These are phyloP conservation scores for Lepidochrysops patricia DNA, from an alignment of 2,888 invertebrate genomes.

Conservation along the genomic window DNA sequence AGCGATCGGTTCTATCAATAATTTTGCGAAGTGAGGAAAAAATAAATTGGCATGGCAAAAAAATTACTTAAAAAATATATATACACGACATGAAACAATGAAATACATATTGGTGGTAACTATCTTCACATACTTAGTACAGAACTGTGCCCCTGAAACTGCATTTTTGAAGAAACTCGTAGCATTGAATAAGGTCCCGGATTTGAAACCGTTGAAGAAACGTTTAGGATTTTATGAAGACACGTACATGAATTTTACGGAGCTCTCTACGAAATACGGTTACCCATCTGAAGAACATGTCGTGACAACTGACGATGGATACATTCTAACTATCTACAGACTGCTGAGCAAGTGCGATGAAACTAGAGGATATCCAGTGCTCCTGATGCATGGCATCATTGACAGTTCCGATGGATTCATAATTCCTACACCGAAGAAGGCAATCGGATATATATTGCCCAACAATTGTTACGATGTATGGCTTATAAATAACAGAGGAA, in stretches of 20 bases:
- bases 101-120: background rate
- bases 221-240: conserved; percentile 50
- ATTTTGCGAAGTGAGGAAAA: background rate
- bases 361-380: conserved; percentile 26
- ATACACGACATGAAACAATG: background rate
- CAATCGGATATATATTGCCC: conserved; percentile 43
- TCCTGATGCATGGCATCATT: conserved; percentile 38
- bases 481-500: conserved; percentile 69
- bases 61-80: background rate
- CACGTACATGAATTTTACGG: conserved; percentile 38
- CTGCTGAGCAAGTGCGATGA: conserved; percentile 34
- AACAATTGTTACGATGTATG: conserved; percentile 67
- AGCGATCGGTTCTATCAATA: background rate
- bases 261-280: conserved; percentile 31
- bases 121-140: background rate
- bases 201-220: conserved; percentile 41
- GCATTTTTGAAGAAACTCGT: background rate
- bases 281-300: conserved; percentile 28
- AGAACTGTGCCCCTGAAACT: background rate
- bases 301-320: conserved; percentile 36
- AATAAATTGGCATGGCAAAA: background rate
- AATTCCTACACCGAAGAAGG: conserved; percentile 43
- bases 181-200: conserved; percentile 31
- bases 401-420: conserved; percentile 39
- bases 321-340: conserved; percentile 30